Conservation (phyloP, 2,888 invertebrate species). For the Neria commutata region DNA sequence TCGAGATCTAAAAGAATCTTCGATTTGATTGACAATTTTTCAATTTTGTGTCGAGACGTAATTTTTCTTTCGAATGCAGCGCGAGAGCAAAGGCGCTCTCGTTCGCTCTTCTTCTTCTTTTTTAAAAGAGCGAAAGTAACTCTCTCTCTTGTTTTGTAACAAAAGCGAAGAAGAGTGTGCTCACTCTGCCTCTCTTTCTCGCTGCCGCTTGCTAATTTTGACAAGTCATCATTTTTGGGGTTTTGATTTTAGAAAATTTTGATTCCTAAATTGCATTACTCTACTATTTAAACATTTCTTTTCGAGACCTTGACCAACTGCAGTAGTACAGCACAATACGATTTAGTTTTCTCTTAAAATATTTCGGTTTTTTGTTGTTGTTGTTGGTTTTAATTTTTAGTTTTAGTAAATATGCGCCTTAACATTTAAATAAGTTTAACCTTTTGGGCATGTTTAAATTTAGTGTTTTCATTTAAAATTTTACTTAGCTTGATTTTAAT, state of each 20-base stretch:
- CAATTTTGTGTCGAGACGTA: constrained; percentile 36
- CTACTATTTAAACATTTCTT: neutral
- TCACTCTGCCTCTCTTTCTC: no score
- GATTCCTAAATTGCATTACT: constrained; percentile 26
- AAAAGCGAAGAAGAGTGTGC: no score
- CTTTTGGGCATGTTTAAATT: constrained; percentile 25
- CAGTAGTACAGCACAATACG: no score
- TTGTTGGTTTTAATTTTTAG: constrained; percentile 10
- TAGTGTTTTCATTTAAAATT: no score
- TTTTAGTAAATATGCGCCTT: constrained; percentile 29
- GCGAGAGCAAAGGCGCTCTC: constrained; percentile 12
- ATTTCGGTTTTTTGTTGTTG: constrained; percentile 7
- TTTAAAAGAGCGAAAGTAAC: constrained; percentile 12
- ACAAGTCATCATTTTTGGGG: constrained; percentile 32
- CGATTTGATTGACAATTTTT: constrained; percentile 35
- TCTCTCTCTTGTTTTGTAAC: constrained; percentile 17
- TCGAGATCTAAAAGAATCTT: constrained; percentile 22
- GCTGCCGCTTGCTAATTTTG: no score
- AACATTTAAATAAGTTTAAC: constrained; percentile 35
- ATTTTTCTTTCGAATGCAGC: constrained; percentile 24
- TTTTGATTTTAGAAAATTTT: constrained; percentile 27
- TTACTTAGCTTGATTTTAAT: constrained; percentile 27
- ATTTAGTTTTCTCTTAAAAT: constrained; percentile 11
- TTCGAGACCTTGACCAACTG: neutral
- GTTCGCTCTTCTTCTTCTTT: no score